Evolutionary conservation across 2,797 vertebrate species (phyloP), one percentile per base, ranked within the genome.

Genomic region (Hippoglossus hippoglossus): DNA sequence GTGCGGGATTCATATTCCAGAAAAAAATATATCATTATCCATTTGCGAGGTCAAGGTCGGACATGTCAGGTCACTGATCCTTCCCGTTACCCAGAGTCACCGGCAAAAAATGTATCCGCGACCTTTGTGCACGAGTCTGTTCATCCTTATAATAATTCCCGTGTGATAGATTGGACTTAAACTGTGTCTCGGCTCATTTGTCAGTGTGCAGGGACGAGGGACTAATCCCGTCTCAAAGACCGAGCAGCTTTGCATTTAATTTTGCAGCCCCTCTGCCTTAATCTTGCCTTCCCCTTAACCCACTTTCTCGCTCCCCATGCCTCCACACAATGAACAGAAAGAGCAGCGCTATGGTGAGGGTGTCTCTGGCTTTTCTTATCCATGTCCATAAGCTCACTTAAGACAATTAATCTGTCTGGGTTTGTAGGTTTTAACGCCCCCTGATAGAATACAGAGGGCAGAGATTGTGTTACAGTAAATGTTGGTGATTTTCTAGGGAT

Each of bases 241-340:
- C 59, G 64, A 69, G 51, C 71, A 85, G 89, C 85, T 92, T 91
- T 89, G 77, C 89, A 86, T 92, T 89, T 47, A 15, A 87, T 73
- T 88, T 84, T 82, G 86, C 81, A 82, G 67, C 76, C 71, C 55
- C 46, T 85, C 75, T 79, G 70, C 69, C 73, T 73, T 70, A 74
- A 64, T 83, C 73, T 75, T 66, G 59, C 56, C 36, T 63, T 79
- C 63, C 57, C 7, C 18, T 47, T 78, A 83, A 77, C 73, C 76
- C 73, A 78, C 44, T 85, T 84, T 68, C 44, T 67, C 36, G n/a
- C 70, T 72, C 56, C 49, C 57, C 60, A 4, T 63, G 73, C 66
- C 41, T 72, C 24, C 46, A 73, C 83, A 89, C 77, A 87, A 84
- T 81, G 65, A 52, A 75, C 72, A 62, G 36, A 67, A 51, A 2